A percentile compares a stretch with the other conserved stretches of the same genome.
Conservation (phyloP, 2,113 vertebrate genomes). For the Barnardius zonarius region DNA sequence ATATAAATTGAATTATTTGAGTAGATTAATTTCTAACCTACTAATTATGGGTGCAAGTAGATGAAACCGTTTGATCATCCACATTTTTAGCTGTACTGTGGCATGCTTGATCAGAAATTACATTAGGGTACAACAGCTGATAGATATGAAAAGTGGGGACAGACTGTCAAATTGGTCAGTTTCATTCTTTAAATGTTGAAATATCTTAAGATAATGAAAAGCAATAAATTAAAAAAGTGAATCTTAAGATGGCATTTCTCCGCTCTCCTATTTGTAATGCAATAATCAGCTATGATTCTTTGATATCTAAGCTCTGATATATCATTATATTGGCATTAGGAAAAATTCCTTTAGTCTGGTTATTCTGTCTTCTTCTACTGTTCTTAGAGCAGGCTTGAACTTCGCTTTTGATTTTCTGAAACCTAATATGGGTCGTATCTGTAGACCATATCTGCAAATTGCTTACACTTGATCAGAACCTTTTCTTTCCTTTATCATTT, state of each 20-base stretch:
- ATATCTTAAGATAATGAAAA: neutral
- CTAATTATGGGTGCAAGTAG: neutral
- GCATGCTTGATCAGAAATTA: neutral
- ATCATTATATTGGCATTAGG: neutral
- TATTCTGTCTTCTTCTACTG: neutral
- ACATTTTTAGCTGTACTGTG: neutral
- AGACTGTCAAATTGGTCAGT: neutral
- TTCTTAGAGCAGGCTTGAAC: neutral
- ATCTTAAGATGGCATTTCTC: neutral
- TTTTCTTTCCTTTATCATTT: neutral
- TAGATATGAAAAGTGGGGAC: neutral
- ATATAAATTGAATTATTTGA: neutral
- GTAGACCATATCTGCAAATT: neutral
- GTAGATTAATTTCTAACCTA: neutral
- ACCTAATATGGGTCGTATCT: neutral
- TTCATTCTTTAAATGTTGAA: neutral
- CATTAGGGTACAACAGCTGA: neutral
- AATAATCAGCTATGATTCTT: neutral
- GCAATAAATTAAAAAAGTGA: neutral
- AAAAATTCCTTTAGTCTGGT: neutral
- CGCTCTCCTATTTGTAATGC: neutral
- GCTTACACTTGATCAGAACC: neutral
- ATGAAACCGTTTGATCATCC: neutral
- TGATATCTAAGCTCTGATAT: neutral
- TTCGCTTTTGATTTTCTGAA: neutral